Percentiles rank a stretch among this genome's conserved stretches.
These are phyloP conservation scores for Chalcis sispes DNA, from an alignment of 2,888 invertebrate species.

Conservation along the genomic window DNA sequence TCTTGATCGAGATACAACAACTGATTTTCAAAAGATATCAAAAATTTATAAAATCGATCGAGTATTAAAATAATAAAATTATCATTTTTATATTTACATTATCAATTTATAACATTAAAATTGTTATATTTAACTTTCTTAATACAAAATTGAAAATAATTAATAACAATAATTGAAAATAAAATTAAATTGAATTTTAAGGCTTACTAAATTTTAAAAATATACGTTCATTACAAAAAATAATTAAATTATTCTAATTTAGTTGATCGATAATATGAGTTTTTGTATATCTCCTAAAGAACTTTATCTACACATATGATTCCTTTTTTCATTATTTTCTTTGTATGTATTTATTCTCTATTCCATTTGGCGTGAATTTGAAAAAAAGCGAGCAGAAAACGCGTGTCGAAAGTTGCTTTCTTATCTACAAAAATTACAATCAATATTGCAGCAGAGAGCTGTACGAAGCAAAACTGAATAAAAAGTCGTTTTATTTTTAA, in stretches of 20 bases:
- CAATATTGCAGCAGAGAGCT: slow-evolving; percentile 57
- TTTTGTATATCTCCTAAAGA: slow-evolving; percentile 34
- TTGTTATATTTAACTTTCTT: neutral
- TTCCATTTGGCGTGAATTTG: slow-evolving; percentile 31
- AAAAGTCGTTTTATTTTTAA: neutral
- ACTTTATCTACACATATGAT: slow-evolving; percentile 29
- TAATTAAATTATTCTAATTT: neutral
- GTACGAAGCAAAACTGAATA: slow-evolving; percentile 45
- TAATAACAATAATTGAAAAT: too few species aligned
- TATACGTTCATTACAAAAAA: neutral
- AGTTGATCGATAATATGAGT: neutral
- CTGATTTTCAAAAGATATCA: slow-evolving; percentile 26
- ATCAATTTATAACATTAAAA: too few species aligned
- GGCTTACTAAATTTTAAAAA: neutral
- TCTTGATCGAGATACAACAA: slow-evolving; percentile 18
- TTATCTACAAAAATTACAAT: slow-evolving; percentile 69
- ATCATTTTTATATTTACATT: too few species aligned
- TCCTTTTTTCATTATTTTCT: slow-evolving; percentile 25
- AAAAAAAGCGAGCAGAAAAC: slow-evolving; percentile 33
- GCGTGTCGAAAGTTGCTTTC: slow-evolving; percentile 11
- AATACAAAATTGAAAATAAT: too few species aligned
- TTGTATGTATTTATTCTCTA: slow-evolving; percentile 3
- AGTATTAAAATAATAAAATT: slow-evolving; percentile 19
- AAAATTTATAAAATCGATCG: slow-evolving; percentile 17
- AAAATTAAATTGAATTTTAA: too few species aligned